Conservation (phyloP, 2,113 vertebrate genomes). For the Micromys minutus region DNA sequence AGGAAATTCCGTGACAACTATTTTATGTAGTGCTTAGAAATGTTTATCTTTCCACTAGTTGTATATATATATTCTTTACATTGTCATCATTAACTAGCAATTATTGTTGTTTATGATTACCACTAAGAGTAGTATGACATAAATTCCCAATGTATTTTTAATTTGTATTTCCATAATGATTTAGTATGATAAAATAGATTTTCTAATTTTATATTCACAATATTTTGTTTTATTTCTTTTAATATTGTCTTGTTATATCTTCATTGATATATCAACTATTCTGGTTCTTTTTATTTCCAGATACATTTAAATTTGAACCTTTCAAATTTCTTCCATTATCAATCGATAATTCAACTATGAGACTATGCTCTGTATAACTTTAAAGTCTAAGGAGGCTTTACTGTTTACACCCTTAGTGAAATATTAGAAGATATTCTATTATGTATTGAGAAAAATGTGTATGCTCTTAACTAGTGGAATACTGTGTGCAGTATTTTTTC, state of each 20-base stretch:
- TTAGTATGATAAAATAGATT: too few relatives aligned
- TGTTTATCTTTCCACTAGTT: background rate
- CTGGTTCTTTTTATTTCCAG: background rate
- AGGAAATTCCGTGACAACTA: too few relatives aligned
- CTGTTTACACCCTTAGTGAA: background rate
- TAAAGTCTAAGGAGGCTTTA: background rate
- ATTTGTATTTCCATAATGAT: background rate
- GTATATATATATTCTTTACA: background rate
- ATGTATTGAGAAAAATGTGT: background rate
- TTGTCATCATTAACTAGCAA: background rate
- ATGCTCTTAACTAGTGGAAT: background rate
- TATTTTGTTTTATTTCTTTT: background rate
- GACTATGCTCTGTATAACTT: background rate
- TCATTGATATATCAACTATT: background rate
- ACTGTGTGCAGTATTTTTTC: background rate
- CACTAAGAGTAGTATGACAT: too few relatives aligned
- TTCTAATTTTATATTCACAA: background rate
- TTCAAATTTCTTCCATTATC: background rate
- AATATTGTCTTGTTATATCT: background rate
- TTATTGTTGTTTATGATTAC: too few relatives aligned
- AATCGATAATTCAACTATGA: background rate
- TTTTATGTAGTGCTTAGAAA: too few relatives aligned
- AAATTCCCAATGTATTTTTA: background rate
- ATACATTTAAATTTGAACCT: background rate
- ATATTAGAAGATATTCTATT: background rate